Percentiles rank a stretch among this genome's conserved stretches.
Evolutionary conservation across 2,797 vertebrate species (phyloP).

Genomic region (Anabacerthia variegaticeps): DNA sequence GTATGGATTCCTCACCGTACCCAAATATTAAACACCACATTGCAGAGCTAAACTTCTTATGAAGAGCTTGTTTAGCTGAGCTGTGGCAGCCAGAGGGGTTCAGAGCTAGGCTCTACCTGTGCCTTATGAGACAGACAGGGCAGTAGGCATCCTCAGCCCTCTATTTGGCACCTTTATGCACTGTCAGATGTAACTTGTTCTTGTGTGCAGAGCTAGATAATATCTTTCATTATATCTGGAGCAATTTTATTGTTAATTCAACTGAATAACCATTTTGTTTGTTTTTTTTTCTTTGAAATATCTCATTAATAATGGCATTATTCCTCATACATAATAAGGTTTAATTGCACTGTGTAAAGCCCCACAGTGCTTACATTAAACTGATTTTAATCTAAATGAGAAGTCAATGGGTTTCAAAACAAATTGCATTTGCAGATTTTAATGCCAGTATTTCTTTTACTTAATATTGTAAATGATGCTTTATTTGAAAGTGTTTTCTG

Average conservation of each 20-base stretch:
- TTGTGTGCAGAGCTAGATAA: background rate
- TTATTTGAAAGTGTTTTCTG: constrained; percentile 14
- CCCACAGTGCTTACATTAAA: background rate
- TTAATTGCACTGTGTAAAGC: constrained; percentile 39
- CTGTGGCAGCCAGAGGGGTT: background rate
- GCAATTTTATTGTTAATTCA: background rate
- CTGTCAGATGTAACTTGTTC: background rate
- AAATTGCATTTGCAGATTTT: background rate
- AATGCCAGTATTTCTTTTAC: background rate
- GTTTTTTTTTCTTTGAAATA: background rate
- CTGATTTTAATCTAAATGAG: constrained; percentile 7
- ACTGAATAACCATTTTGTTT: background rate
- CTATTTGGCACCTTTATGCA: background rate
- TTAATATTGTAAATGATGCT: background rate
- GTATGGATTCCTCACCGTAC: background rate
- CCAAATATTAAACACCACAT: background rate
- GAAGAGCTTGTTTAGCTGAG: accelerated
- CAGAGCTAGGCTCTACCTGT: background rate
- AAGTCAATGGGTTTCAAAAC: background rate
- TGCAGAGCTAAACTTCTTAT: background rate
- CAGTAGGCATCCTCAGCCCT: background rate
- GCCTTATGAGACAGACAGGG: background rate
- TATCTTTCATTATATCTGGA: background rate
- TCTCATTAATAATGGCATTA: background rate
- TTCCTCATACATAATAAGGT: constrained; percentile 19